Evolutionary conservation across 2,888 invertebrate species (phyloP).

Genomic region (Tortricodes alternella): DNA sequence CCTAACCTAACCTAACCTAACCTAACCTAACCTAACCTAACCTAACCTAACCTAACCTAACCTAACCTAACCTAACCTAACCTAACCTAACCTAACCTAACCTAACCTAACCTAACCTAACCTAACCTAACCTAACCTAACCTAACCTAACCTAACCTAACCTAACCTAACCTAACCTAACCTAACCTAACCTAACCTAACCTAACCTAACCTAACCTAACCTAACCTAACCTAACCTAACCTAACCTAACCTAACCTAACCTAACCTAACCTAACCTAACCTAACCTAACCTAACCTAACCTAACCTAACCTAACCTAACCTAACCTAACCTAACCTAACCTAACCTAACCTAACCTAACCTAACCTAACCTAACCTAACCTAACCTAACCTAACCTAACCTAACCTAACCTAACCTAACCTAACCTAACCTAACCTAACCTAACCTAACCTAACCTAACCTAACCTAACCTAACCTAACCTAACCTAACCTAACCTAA

Average conservation of each 20-base stretch:
- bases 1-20: no score
- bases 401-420: slow-evolving; percentile 6
- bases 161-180: no score
- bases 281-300: slow-evolving; percentile 6
- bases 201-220: slow-evolving; percentile 6
- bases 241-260: slow-evolving; percentile 6
- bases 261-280: slow-evolving; percentile 6
- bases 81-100: no score
- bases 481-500: slow-evolving; percentile 6
- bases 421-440: slow-evolving; percentile 6
- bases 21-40: no score
- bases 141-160: no score
- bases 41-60: no score
- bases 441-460: slow-evolving; percentile 6
- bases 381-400: slow-evolving; percentile 6
- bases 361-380: slow-evolving; percentile 6
- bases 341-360: slow-evolving; percentile 6
- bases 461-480: slow-evolving; percentile 6
- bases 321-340: slow-evolving; percentile 6
- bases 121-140: no score
- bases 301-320: slow-evolving; percentile 6
- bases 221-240: slow-evolving; percentile 6
- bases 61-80: no score
- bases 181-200: no score
- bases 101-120: no score